Percentiles rank a stretch among this genome's conserved stretches.
phyloP scores from a whole-genome alignment of 2,888 invertebrate genomes.

The Drosophila pseudotalamancana region DNA sequence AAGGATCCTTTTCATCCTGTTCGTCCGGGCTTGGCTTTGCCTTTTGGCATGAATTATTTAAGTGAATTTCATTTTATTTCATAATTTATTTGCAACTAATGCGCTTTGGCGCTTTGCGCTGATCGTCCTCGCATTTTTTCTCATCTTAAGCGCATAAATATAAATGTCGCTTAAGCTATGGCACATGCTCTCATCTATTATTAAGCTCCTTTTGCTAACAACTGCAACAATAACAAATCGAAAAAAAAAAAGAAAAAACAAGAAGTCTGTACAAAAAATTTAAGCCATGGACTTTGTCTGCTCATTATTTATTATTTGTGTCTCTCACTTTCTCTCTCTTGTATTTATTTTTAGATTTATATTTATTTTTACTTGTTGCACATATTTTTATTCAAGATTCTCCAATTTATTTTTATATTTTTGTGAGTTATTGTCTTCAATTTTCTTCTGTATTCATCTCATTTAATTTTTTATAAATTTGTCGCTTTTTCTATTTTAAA shows the following conservation, averaged over 20 bases:
- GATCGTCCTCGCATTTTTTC: conserved; percentile 55
- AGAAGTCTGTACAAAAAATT: conserved; percentile 3
- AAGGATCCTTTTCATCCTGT: conserved; percentile 55
- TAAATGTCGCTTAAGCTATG: conserved; percentile 56
- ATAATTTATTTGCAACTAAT: conserved; percentile 72
- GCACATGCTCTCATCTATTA: conserved; percentile 61
- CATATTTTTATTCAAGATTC: no score
- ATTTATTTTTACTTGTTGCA: no score
- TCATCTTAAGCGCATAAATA: conserved; percentile 55
- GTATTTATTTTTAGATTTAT: conserved; percentile 2
- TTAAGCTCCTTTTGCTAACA: conserved; percentile 45
- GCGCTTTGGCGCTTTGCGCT: conserved; percentile 54
- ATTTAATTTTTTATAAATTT: no score
- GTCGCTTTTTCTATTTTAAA: no score
- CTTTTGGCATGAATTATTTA: conserved; percentile 68
- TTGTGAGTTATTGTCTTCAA: no score
- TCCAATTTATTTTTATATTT: conserved; percentile 35
- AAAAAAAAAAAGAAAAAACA: neutral
- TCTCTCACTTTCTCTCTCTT: neutral
- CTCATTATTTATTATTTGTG: conserved; percentile 36
- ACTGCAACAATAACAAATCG: neutral
- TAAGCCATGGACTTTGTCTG: neutral
- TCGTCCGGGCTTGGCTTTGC: conserved; percentile 37
- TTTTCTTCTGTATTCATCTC: no score
- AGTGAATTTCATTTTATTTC: conserved; percentile 67